Percentiles rank a stretch among this genome's conserved stretches.
Conservation (phyloP, 1,140 invertebrate species). For the Diorhabda carinulata region DNA sequence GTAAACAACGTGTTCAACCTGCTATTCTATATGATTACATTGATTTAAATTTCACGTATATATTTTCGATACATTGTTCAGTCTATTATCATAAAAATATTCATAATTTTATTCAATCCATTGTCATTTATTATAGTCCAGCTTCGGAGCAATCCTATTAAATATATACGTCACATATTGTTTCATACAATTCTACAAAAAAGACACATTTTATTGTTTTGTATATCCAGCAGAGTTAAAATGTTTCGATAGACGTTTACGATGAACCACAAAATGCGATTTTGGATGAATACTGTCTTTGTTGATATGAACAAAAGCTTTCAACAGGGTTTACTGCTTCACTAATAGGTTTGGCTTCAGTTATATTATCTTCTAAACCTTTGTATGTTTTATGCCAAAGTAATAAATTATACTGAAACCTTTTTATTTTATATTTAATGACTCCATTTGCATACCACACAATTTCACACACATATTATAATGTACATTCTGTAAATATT, state of each 20-base stretch:
- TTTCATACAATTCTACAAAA: neutral
- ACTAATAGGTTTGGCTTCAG: neutral
- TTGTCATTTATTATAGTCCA: no score
- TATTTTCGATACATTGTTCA: no score
- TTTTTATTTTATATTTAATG: neutral
- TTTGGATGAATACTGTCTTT: neutral
- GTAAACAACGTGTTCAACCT: no score
- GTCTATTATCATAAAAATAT: no score
- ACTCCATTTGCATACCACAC: neutral
- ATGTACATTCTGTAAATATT: neutral
- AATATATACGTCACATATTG: no score
- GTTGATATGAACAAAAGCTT: neutral
- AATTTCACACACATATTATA: neutral
- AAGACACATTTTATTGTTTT: neutral
- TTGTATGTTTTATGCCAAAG: neutral
- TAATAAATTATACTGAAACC: neutral
- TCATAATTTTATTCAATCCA: no score
- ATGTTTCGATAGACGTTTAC: neutral
- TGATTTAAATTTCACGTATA: no score
- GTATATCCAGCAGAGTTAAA: neutral
- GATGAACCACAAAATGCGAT: slow-evolving; percentile 2
- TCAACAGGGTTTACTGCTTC: neutral
- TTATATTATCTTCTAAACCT: neutral
- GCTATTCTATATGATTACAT: no score
- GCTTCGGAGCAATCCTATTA: no score